Conservation (phyloP, 2,113 vertebrate genomes). For the Parus major region DNA sequence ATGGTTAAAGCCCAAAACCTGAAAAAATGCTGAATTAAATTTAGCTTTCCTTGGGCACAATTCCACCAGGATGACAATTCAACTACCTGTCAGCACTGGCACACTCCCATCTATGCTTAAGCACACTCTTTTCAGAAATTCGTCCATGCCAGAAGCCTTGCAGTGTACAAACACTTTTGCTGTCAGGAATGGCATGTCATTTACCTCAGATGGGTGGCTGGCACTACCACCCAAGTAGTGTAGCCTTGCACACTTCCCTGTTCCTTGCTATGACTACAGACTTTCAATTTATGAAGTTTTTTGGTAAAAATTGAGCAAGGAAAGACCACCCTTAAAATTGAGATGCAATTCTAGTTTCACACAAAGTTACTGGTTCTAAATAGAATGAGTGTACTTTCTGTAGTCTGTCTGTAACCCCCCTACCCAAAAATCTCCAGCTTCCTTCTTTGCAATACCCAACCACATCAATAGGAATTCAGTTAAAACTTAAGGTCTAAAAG, state of each 20-base stretch:
- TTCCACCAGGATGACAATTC: neutral
- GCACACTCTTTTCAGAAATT: neutral
- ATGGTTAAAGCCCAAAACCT: neutral
- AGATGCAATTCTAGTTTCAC: neutral
- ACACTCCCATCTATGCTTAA: neutral
- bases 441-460: neutral
- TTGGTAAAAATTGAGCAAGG: neutral
- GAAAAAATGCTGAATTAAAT: neutral
- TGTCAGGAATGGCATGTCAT: neutral
- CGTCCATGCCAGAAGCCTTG: neutral
- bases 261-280: neutral
- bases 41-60: neutral
- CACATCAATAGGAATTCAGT: neutral
- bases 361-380: neutral
- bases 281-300: neutral
- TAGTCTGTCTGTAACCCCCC: neutral
- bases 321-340: neutral
- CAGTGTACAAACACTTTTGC: neutral
- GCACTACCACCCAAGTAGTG: neutral
- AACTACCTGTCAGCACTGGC: neutral
- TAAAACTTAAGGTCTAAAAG: neutral
- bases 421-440: neutral
- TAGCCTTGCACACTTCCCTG: neutral
- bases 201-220: neutral
- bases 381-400: neutral